Evolutionary conservation across 2,888 invertebrate species (phyloP).

Genomic region (Drosophila mulleri): DNA sequence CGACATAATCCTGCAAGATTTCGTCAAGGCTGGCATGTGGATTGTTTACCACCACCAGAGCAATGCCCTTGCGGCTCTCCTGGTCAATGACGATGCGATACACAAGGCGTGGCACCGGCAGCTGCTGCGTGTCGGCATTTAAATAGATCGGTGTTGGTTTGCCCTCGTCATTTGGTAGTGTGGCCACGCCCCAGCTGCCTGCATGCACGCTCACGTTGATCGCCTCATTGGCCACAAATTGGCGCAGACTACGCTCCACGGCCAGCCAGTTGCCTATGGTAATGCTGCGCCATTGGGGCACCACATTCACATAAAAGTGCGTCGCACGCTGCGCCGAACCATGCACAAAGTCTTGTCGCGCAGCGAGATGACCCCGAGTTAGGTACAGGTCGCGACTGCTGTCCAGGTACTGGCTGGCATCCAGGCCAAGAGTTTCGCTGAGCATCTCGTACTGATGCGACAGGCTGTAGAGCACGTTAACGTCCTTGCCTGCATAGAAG

Average conservation of each 20-base stretch:
- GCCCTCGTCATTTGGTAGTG: slow-evolving; percentile 85
- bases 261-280: slow-evolving; percentile 87
- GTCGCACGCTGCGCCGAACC: slow-evolving; percentile 86
- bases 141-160: slow-evolving; percentile 81
- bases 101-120: slow-evolving; percentile 86
- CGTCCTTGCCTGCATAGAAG: slow-evolving; percentile 81
- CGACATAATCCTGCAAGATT: slow-evolving; percentile 60
- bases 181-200: slow-evolving; percentile 86
- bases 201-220: slow-evolving; percentile 86
- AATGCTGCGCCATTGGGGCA: slow-evolving; percentile 87
- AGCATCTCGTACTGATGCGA: slow-evolving; percentile 82
- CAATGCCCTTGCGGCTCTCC: slow-evolving; percentile 68
- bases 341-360: slow-evolving; percentile 86
- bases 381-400: slow-evolving; percentile 66
- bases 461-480: slow-evolving; percentile 81
- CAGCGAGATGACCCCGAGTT: slow-evolving; percentile 86
- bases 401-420: slow-evolving; percentile 68
- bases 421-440: slow-evolving; percentile 75
- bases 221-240: slow-evolving; percentile 81
- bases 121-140: slow-evolving; percentile 64
- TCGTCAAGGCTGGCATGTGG: slow-evolving; percentile 72
- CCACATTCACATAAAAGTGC: slow-evolving; percentile 86
- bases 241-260: slow-evolving; percentile 85
- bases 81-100: slow-evolving; percentile 87
- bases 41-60: slow-evolving; percentile 84